Base-by-base conservation (phyloP, 2,888 invertebrate genomes). In the Eledona agricola region DNA sequence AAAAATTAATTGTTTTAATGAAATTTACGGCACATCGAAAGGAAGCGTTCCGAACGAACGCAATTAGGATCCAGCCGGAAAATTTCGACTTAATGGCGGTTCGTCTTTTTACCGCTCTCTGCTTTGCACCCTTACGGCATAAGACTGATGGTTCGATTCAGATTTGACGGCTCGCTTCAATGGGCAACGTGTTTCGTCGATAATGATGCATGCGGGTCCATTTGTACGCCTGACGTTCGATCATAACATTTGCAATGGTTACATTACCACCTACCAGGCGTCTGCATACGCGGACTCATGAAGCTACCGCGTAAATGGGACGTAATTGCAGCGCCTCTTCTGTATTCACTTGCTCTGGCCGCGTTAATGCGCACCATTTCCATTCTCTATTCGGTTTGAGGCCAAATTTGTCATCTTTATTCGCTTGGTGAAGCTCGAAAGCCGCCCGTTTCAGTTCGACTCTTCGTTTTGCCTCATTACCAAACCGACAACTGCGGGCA, bases 131-230 rank as follows among this genome's bases (percentile, higher is more conserved):
- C 31, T 29, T 42, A 31, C 31, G 31, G 22, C 19, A 40, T 28
- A 35, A 46, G 46, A 47, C 10, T 47, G 47, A 47, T 47, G 38
- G 28, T 37, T 38, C 47, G 47, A 47, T 47, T 47, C 31, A 9
- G 12, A 40, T 49, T 38, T 49, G 49, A 49, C 49, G 32, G 32
- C 38, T 16, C 17, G 19, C 31, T 31, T 38, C 20, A 34, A 53
- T 53, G 25, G 40, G 28, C 29, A 54, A 54, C 34, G 35, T 35
- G 34, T 54, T 49, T 54, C 34, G 42, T 54, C 43, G 42, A 49
- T 54, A 54, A 54, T 54, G 54, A 54, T 49, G 49, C 42, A 54
- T 54, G 54, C 49, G 54, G 54, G 54, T 34, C 31, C 54, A 49
- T 49, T 54, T 54, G 37, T 54, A 49, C 25, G n/a, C 19, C 29